A percentile compares a stretch with the other conserved stretches of the same genome.
Conservation (phyloP, 2,888 invertebrate genomes). For the Caenorhabditis auriculariae region DNA sequence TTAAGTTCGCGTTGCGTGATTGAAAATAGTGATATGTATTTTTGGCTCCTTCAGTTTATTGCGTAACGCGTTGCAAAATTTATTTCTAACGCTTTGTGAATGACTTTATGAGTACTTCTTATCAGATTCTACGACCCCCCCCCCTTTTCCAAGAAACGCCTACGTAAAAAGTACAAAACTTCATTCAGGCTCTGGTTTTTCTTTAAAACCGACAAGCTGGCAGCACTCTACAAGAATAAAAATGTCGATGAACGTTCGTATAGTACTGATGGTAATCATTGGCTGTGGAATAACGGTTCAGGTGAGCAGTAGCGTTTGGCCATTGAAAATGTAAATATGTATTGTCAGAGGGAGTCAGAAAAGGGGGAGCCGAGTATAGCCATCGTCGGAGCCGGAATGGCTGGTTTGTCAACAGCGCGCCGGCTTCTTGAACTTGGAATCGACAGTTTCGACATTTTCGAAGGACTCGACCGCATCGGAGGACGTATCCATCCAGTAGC, state of each 20-base stretch:
- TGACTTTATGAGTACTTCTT: too few species aligned
- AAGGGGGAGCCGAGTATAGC: conserved; percentile 40
- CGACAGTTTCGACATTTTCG: conserved; percentile 41
- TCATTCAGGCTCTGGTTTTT: too few species aligned
- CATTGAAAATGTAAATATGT: background rate
- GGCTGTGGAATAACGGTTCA: conserved; percentile 46
- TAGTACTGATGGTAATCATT: conserved; percentile 35
- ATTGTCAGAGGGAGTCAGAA: conserved; percentile 36
- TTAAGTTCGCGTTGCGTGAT: too few species aligned
- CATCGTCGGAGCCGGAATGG: conserved; percentile 48
- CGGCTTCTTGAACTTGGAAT: conserved; percentile 47
- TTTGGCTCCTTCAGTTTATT: too few species aligned
- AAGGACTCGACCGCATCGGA: conserved; percentile 44
- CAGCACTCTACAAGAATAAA: too few species aligned
- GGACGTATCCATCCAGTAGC: conserved; percentile 50
- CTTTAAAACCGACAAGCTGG: too few species aligned
- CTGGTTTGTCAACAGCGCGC: conserved; percentile 45
- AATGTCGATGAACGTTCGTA: conserved; percentile 33
- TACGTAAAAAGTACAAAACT: too few species aligned
- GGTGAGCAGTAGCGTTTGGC: conserved; percentile 5
- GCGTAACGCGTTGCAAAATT: too few species aligned
- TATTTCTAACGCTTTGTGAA: too few species aligned
- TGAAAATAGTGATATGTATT: too few species aligned
- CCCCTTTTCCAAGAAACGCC: too few species aligned
- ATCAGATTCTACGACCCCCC: too few species aligned